Evolutionary conservation across 2,797 vertebrate species (phyloP).

Genomic region (Erpetoichthys calabaricus): DNA sequence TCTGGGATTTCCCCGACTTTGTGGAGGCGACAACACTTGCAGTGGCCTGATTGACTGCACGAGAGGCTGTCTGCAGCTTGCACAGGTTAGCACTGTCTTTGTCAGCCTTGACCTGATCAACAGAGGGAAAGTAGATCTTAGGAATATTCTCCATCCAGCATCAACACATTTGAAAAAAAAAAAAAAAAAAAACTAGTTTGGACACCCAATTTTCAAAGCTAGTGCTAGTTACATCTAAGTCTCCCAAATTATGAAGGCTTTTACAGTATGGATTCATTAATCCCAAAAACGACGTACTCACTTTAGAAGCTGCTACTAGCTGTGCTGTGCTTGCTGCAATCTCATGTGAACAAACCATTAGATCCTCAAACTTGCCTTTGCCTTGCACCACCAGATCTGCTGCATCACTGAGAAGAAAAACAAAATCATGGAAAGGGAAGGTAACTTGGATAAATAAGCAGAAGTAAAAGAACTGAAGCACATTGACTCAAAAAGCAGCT

Average conservation of each 20-base stretch:
- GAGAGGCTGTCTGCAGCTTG: constrained; percentile 76
- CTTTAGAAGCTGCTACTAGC: constrained; percentile 92
- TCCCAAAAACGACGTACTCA: constrained; percentile 21
- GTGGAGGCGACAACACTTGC: constrained; percentile 84
- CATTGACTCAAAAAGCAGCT: too few relatives aligned
- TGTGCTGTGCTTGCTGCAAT: constrained; percentile 93
- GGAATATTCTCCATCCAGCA: background rate
- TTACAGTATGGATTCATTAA: too few relatives aligned
- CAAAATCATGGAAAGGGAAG: background rate
- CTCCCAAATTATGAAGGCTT: background rate
- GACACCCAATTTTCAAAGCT: background rate
- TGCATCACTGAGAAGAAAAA: constrained; percentile 57
- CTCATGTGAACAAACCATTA: constrained; percentile 93
- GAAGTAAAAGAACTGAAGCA: too few relatives aligned
- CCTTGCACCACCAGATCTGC: constrained; percentile 88
- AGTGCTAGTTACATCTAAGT: too few relatives aligned
- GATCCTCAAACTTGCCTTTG: constrained; percentile 84
- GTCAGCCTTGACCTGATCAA: constrained; percentile 81
- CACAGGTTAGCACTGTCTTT: constrained; percentile 78
- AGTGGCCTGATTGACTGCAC: constrained; percentile 80
- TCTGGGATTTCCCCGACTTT: constrained; percentile 81
- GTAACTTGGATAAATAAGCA: background rate
- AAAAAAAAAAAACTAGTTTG: background rate
- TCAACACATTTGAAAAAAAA: background rate
- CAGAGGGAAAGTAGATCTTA: background rate